Base-by-base conservation (phyloP, 2,888 invertebrate species). In the Xanthorhoe spadicearia region DNA sequence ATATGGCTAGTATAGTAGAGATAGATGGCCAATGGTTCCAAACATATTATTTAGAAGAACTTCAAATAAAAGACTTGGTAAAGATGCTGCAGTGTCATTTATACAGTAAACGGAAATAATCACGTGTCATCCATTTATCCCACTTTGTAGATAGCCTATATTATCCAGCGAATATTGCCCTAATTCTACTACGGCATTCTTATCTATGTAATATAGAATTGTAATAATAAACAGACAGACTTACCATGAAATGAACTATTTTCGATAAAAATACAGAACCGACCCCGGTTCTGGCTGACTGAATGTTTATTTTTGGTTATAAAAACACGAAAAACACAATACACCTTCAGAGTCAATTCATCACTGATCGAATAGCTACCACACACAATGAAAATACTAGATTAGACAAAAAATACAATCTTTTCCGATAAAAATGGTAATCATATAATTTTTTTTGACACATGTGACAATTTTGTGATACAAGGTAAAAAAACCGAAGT, bases 381-480 rank as follows among this genome's bases (percentile, higher is more conserved):
- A 50, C 13, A 13, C 13, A 13, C 38, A 83, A 84, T 81, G 82
- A 78, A 76, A 73, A 32, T 23, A 23, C 62, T 71, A 77, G 83
- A 83, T 83, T 78, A 84, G 79, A 83, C 79, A 80, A 80, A 77
- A n/a, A 73, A 69, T 61, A 69, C 72, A 72, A 79, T 79, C 79
- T 74, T 73, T 72, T 70, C 61, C 68, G 85, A 86, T 85, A 85
- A 79, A 74, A 66, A 62, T 63, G 64, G 61, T 79, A 81, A 80
- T 79, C 75, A 64, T 43, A 43, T 13, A 78, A 68, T 72, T 71
- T 74, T 64, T 55, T 54, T 51, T 49, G 49, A 64, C 51, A 60
- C 49, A 57, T 46, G 7, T 48, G 38, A 10, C 9, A 4, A 43
- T 43, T 13, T 13, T 13, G 13, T 13, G 38, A 43, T 43, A 43